Conservation (phyloP, 2,888 invertebrate species). For the Tiliacea aurago region DNA sequence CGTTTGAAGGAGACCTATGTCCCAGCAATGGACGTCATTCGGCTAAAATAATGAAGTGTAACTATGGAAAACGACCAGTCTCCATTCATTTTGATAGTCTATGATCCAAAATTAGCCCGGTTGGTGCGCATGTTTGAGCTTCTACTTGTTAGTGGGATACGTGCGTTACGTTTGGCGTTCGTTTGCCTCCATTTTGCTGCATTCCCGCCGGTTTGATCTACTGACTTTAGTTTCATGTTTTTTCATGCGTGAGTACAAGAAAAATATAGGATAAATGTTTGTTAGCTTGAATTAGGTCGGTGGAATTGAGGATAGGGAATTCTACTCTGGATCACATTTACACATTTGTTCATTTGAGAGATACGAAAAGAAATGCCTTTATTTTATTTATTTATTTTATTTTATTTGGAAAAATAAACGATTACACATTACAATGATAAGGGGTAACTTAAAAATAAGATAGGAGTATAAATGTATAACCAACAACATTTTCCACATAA, state of each 20-base stretch:
- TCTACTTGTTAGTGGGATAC: conserved; percentile 72
- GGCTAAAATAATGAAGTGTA: too few relatives aligned
- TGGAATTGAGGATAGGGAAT: conserved; percentile 2
- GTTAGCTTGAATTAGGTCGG: conserved; percentile 15
- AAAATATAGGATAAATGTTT: conserved; percentile 39
- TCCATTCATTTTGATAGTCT: conserved; percentile 50
- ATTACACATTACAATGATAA: too few relatives aligned
- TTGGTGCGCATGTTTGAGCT: conserved; percentile 75
- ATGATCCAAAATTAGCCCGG: conserved; percentile 69
- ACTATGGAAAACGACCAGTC: conserved; percentile 4
- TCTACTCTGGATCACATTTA: conserved; percentile 17
- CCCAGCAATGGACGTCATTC: too few relatives aligned
- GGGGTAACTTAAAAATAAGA: too few relatives aligned
- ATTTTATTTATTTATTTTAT: too few relatives aligned
- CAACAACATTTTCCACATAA: too few relatives aligned
- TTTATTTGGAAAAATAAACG: too few relatives aligned
- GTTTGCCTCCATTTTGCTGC: conserved; percentile 60
- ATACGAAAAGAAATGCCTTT: neutral
- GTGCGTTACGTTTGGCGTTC: conserved; percentile 66
- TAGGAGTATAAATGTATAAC: too few relatives aligned
- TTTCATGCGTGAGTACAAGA: conserved; percentile 49
- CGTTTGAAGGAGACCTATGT: too few relatives aligned
- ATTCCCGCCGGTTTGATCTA: conserved; percentile 64
- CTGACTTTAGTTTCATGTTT: conserved; percentile 52
- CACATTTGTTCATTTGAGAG: neutral